These are phyloP conservation scores for Melolontha melolontha DNA, from an alignment of 2,888 invertebrate genomes.

Conservation along the genomic window DNA sequence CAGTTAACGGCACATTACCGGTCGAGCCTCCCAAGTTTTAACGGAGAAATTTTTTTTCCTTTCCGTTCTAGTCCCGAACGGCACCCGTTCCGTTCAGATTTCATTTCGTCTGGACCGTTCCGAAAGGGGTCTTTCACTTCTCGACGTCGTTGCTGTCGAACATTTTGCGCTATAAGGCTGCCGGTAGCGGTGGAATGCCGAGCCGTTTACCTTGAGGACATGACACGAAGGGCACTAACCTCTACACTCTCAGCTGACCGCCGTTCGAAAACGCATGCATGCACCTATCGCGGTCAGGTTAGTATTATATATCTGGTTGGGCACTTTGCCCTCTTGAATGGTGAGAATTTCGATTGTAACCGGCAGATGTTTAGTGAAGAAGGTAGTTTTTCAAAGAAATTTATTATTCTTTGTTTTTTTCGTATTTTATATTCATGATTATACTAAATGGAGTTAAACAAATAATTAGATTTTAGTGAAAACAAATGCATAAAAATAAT, in stretches of 20 bases:
- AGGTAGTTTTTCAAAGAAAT: too few species aligned
- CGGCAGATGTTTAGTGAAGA: too few species aligned
- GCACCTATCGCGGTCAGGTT: constrained; percentile 1
- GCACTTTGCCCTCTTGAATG: neutral
- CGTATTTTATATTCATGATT: too few species aligned
- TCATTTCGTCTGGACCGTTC: neutral
- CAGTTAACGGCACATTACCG: constrained; percentile 13
- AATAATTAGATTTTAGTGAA: too few species aligned
- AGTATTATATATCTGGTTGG: neutral
- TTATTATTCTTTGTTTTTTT: too few species aligned
- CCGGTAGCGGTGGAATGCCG: constrained; percentile 51
- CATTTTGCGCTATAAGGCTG: constrained; percentile 7
- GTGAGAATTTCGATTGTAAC: too few species aligned
- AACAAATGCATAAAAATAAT: too few species aligned
- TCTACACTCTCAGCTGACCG: constrained; percentile 45
- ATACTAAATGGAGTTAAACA: too few species aligned
- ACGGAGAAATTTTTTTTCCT: too few species aligned
- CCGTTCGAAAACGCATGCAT: constrained; percentile 20
- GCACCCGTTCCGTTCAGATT: neutral
- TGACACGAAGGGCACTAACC: constrained; percentile 52
- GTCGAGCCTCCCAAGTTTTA: neutral
- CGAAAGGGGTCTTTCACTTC: neutral
- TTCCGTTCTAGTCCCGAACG: neutral
- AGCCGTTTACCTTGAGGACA: constrained; percentile 56
- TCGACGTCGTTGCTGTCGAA: too few species aligned